Conservation (phyloP, 2,888 invertebrate species). For the Myathropa florea region DNA sequence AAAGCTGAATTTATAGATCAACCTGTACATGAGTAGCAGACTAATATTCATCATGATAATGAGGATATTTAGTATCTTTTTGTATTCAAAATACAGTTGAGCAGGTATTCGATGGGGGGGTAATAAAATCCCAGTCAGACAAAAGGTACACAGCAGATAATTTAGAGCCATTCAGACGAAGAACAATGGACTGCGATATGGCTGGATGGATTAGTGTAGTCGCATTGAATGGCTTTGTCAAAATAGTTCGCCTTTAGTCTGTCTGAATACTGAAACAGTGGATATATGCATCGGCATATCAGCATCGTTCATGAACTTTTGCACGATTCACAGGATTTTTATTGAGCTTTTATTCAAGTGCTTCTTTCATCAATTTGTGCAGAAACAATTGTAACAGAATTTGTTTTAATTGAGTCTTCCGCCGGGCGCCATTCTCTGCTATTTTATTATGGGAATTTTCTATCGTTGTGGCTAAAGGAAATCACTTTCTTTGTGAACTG, state of each 20-base stretch:
- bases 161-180: background rate
- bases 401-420: background rate
- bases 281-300: background rate
- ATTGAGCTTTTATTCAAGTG: background rate
- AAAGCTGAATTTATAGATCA: background rate
- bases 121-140: background rate
- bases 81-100: background rate
- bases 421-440: background rate
- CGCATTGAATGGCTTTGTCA: background rate
- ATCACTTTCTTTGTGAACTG: no score
- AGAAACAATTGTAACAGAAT: background rate
- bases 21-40: background rate
- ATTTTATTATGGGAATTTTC: background rate
- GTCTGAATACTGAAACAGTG: background rate
- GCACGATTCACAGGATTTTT: background rate
- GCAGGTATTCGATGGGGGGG: background rate
- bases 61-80: background rate
- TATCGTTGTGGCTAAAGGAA: no score
- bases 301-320: background rate
- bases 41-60: background rate
- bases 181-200: background rate
- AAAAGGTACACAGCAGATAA: background rate
- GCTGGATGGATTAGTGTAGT: background rate
- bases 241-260: background rate
- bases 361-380: background rate